A percentile compares a stretch with the other conserved stretches of the same genome.
phyloP scores from a whole-genome alignment of 1,140 invertebrate species.

The Drosophila simulans region DNA sequence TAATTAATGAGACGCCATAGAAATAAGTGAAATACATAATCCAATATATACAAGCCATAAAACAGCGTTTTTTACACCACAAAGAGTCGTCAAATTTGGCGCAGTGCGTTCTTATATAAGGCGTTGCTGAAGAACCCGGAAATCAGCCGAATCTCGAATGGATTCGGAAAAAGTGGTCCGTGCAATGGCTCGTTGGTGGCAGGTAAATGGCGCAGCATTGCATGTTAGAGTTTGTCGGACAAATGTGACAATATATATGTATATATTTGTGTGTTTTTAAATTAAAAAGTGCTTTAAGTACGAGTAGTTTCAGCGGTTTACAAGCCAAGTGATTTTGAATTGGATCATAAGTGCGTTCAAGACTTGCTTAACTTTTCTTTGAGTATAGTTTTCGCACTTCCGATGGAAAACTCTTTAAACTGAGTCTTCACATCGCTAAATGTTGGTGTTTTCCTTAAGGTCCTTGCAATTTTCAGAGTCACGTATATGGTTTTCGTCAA shows the following conservation, averaged over 20 bases:
- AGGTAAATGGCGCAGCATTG: slow-evolving; percentile 59
- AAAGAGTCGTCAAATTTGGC: slow-evolving; percentile 26
- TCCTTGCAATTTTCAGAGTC: slow-evolving; percentile 9
- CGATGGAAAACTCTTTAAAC: slow-evolving; percentile 3
- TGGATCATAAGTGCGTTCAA: not conserved
- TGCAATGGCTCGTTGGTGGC: slow-evolving; percentile 84
- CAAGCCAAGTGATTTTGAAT: too few species aligned
- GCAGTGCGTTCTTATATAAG: slow-evolving; percentile 71
- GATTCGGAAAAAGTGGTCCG: slow-evolving; percentile 83
- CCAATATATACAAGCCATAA: slow-evolving; percentile 34
- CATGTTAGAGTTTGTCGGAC: not conserved
- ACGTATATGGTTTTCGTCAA: not conserved
- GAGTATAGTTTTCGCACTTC: not conserved
- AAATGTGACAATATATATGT: not conserved
- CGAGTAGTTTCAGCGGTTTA: too few species aligned
- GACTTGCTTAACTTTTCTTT: slow-evolving; percentile 2
- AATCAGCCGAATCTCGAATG: slow-evolving; percentile 50
- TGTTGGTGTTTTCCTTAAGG: slow-evolving; percentile 3
- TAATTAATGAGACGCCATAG: slow-evolving; percentile 52
- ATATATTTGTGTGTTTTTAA: too few species aligned
- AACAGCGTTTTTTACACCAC: slow-evolving; percentile 34
- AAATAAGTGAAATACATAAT: slow-evolving; percentile 51
- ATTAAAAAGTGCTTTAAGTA: too few species aligned
- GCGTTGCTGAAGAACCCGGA: slow-evolving; percentile 27
- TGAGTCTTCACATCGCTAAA: not conserved